These are phyloP conservation scores for Patagioenas fasciata DNA, from an alignment of 2,113 vertebrate genomes.

Conservation along the genomic window DNA sequence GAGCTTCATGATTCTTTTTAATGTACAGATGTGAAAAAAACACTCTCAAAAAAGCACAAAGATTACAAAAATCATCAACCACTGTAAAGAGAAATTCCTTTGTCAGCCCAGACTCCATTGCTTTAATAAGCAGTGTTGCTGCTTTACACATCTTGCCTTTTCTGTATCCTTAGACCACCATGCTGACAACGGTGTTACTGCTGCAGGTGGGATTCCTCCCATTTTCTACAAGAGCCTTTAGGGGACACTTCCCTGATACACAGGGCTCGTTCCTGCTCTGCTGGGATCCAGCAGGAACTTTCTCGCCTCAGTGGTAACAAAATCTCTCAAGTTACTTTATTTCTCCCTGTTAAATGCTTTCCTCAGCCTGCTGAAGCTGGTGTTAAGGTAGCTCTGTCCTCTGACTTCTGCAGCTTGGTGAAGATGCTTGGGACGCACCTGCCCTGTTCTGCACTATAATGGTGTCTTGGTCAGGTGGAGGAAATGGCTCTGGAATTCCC, in stretches of 20 bases:
- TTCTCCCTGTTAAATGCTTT: not conserved
- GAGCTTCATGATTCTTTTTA: not conserved
- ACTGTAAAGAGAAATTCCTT: not conserved
- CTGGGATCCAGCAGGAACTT: not conserved
- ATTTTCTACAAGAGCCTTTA: not conserved
- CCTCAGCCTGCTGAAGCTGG: not conserved
- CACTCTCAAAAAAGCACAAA: not conserved
- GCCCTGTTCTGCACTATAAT: not conserved
- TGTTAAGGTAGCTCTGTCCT: not conserved
- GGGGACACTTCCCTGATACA: accelerated
- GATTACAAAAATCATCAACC: not conserved
- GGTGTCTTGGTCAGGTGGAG: not conserved
- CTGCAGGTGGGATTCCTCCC: not conserved
- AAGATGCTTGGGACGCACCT: not conserved
- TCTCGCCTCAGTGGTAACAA: not conserved
- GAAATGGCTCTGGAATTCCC: not conserved
- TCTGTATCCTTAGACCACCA: not conserved
- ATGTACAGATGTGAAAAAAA: not conserved
- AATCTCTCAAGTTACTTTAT: not conserved
- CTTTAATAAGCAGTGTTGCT: not conserved
- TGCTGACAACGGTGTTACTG: not conserved
- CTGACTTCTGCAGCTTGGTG: not conserved
- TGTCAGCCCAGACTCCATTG: not conserved
- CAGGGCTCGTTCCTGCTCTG: not conserved
- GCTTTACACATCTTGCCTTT: not conserved